Percentiles rank a stretch among this genome's conserved stretches.
phyloP scores from a whole-genome alignment of 2,797 vertebrate species.

The Naso thynnoides region DNA sequence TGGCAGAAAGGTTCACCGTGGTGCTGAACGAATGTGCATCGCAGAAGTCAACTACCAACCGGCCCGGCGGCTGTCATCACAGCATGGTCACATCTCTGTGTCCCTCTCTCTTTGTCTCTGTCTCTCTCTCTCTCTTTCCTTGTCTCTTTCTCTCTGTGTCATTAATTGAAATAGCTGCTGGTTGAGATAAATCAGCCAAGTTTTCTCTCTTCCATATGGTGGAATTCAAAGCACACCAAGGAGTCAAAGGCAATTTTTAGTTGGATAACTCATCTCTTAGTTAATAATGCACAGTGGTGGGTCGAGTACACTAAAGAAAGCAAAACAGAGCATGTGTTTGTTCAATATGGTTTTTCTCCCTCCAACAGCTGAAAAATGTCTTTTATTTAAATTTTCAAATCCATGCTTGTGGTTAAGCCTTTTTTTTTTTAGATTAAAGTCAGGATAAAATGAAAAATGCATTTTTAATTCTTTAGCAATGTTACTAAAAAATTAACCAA shows the following conservation, averaged over 20 bases:
- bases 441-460: too few relatives aligned
- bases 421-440: too few relatives aligned
- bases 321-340: too few relatives aligned
- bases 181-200: constrained; percentile 18
- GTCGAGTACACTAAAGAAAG: too few relatives aligned
- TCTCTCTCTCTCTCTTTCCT: constrained; percentile 2
- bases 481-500: too few relatives aligned
- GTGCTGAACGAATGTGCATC: constrained; percentile 64
- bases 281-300: too few relatives aligned
- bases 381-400: too few relatives aligned
- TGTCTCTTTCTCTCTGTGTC: constrained; percentile 14
- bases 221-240: constrained; percentile 29
- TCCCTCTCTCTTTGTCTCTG: background rate
- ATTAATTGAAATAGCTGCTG: constrained; percentile 56
- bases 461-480: too few relatives aligned
- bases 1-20: constrained; percentile 64
- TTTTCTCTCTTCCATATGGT: constrained; percentile 20
- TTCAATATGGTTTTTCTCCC: too few relatives aligned
- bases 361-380: too few relatives aligned
- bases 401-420: too few relatives aligned
- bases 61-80: constrained; percentile 53
- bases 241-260: constrained; percentile 18
- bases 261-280: constrained; percentile 24
- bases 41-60: constrained; percentile 57
- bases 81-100: constrained; percentile 27